A percentile compares a stretch with the other conserved stretches of the same genome.
Evolutionary conservation across 2,888 invertebrate species (phyloP).

Genomic region (Rhaphigaster nebulosa): DNA sequence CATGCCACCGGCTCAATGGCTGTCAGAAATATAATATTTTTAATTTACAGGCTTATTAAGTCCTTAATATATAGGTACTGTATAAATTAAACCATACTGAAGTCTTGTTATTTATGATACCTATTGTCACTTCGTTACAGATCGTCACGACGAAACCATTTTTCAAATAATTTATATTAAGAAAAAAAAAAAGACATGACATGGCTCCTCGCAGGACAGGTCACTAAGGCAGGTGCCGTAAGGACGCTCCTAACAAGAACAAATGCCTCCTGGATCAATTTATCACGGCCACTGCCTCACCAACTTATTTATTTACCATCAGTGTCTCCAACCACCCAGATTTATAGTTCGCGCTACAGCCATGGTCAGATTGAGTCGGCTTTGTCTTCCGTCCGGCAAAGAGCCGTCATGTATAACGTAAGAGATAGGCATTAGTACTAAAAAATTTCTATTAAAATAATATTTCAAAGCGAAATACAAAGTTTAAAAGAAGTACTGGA

Average conservation of each 20-base stretch:
- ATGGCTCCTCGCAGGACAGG: background rate
- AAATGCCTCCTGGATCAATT: slow-evolving; percentile 5
- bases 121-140: background rate
- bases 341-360: background rate
- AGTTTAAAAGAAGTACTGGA: too few relatives aligned
- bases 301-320: slow-evolving; percentile 22
- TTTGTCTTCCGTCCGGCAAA: background rate
- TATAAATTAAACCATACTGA: too few relatives aligned
- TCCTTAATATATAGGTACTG: too few relatives aligned
- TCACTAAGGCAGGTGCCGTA: background rate
- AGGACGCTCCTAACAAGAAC: background rate
- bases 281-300: background rate
- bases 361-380: background rate
- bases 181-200: background rate
- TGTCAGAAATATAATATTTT: too few relatives aligned
- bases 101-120: too few relatives aligned
- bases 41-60: too few relatives aligned
- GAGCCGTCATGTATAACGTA: background rate
- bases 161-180: background rate
- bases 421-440: too few relatives aligned
- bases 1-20: too few relatives aligned
- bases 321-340: background rate
- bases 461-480: too few relatives aligned
- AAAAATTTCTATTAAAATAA: too few relatives aligned
- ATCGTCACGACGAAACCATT: background rate